Conservation (phyloP, 53 echinoderm and acorn worm genomes). For the Holothuria leucospilota region DNA sequence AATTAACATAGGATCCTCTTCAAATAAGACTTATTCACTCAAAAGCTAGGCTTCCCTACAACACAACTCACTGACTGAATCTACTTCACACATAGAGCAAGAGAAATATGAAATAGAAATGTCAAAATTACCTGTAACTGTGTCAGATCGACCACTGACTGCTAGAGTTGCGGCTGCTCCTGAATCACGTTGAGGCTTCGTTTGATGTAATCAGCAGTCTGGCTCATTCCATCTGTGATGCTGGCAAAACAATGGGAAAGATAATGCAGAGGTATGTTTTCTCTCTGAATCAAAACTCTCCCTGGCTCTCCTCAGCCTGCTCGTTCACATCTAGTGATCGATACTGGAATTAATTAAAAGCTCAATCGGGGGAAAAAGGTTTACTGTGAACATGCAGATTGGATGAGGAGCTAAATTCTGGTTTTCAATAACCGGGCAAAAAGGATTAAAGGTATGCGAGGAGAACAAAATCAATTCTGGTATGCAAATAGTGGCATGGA, state of each 20-base stretch:
- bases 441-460: slow-evolving; percentile 38
- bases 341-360: slow-evolving; percentile 46
- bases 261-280: slow-evolving; percentile 29
- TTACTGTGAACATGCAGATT: slow-evolving; percentile 26
- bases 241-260: slow-evolving; percentile 33
- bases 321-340: slow-evolving; percentile 32
- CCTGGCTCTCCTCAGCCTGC: not conserved
- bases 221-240: slow-evolving; percentile 40
- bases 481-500: slow-evolving; percentile 18
- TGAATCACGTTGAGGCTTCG: not conserved
- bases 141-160: not conserved
- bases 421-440: slow-evolving; percentile 29
- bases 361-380: slow-evolving; percentile 35
- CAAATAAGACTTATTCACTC: too few species aligned
- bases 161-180: too few species aligned
- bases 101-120: slow-evolving; percentile 11
- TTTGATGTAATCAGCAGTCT: slow-evolving; percentile 31
- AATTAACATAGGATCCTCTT: too few species aligned
- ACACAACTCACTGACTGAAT: not conserved
- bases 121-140: slow-evolving; percentile 31
- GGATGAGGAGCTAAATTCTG: slow-evolving; percentile 22
- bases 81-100: slow-evolving; percentile 6
- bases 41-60: too few species aligned
- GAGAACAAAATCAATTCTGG: slow-evolving; percentile 19
- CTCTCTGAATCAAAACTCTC: slow-evolving; percentile 38